Percentiles rank a stretch among this genome's conserved stretches.
These are phyloP conservation scores for Hirtodrosophila alboralis DNA, from an alignment of 2,888 invertebrate species.

Conservation along the genomic window DNA sequence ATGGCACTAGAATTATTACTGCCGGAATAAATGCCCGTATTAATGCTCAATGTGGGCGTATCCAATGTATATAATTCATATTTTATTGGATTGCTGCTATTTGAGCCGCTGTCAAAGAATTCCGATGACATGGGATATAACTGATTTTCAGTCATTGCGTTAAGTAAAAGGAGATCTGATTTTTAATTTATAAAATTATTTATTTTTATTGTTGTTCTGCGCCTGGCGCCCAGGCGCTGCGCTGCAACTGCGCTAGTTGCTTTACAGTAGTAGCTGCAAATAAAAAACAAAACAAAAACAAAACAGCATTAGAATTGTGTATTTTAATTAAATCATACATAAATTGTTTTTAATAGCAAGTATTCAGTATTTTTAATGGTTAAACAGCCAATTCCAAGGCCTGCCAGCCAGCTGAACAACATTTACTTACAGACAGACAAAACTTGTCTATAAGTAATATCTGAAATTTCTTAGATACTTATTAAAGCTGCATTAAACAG, in stretches of 20 bases:
- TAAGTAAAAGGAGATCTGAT: no score
- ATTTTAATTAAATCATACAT: slow-evolving; percentile 20
- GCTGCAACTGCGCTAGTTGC: slow-evolving; percentile 46
- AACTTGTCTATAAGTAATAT: no score
- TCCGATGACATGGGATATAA: slow-evolving; percentile 83
- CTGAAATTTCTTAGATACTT: no score
- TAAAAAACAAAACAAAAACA: slow-evolving; percentile 7
- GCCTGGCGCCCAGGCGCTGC: slow-evolving; percentile 52
- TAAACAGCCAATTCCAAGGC: slow-evolving; percentile 20
- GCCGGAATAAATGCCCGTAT: slow-evolving; percentile 45
- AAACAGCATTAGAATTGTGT: slow-evolving; percentile 14
- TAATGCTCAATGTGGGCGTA: slow-evolving; percentile 68
- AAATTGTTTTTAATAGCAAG: slow-evolving; percentile 9
- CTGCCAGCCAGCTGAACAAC: not conserved
- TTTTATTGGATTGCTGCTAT: slow-evolving; percentile 83
- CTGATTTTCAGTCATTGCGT: slow-evolving; percentile 84
- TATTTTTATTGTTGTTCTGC: slow-evolving; percentile 13
- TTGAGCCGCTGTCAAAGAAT: slow-evolving; percentile 84
- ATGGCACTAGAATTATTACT: slow-evolving; percentile 43
- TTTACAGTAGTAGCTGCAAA: slow-evolving; percentile 52
- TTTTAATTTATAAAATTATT: no score
- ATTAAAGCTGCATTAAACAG: no score
- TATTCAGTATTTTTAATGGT: not conserved
- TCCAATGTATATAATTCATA: slow-evolving; percentile 81
- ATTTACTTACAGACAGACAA: slow-evolving; percentile 1